Conservation (phyloP, 2,113 vertebrate species). For the Channa argus region DNA sequence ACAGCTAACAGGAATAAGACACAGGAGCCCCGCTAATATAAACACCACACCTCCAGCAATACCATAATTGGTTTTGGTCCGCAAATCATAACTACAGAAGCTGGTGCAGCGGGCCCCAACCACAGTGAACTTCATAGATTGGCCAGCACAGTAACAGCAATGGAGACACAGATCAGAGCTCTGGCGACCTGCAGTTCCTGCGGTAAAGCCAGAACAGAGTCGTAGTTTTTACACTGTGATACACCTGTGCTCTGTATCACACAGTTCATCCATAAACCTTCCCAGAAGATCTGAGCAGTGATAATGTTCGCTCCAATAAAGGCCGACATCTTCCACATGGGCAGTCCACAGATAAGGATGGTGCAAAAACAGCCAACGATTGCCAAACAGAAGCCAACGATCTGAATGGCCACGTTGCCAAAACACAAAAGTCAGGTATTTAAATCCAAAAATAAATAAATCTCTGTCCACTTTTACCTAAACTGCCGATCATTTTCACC, state of each 20-base stretch:
- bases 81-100: constrained; percentile 71
- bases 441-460: background rate
- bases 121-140: constrained; percentile 78
- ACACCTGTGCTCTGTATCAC: too few species aligned
- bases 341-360: constrained; percentile 88
- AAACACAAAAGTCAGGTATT: background rate
- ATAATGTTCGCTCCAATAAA: constrained; percentile 91
- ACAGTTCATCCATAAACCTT: constrained; percentile 76
- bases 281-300: constrained; percentile 89
- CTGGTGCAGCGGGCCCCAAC: constrained; percentile 80
- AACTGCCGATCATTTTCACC: constrained; percentile 11
- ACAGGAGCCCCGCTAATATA: constrained; percentile 79
- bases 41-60: constrained; percentile 77
- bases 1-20: constrained; percentile 89
- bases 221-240: too few species aligned
- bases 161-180: constrained; percentile 82
- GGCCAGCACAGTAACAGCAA: constrained; percentile 73
- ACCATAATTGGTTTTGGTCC: constrained; percentile 76
- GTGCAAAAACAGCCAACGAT: constrained; percentile 89
- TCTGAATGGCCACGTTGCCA: constrained; percentile 82
- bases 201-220: constrained; percentile 65
- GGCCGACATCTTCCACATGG: constrained; percentile 92
- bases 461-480: background rate
- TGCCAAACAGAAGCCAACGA: constrained; percentile 84
- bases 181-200: constrained; percentile 81